A percentile compares a stretch with the other conserved stretches of the same genome.
Conservation (phyloP, 2,113 vertebrate species). For the Proterorhinus semilunaris region DNA sequence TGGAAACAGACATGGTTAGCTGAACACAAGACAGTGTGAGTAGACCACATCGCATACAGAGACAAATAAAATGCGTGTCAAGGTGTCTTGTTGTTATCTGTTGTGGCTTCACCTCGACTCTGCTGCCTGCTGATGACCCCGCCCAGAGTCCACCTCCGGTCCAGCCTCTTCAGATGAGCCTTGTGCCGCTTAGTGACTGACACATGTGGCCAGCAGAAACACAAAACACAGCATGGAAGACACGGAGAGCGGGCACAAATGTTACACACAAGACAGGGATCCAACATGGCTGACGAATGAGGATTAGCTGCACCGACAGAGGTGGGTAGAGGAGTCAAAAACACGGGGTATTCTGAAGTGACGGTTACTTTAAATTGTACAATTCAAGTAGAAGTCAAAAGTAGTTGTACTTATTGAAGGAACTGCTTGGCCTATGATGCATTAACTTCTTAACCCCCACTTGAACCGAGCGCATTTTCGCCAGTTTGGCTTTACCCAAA, state of each 20-base stretch:
- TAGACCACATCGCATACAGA: background rate
- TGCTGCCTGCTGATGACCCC: conserved; percentile 98
- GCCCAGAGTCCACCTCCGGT: conserved; percentile 97
- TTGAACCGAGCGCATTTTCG: too few relatives aligned
- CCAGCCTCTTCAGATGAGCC: conserved; percentile 95
- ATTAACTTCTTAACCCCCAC: too few relatives aligned
- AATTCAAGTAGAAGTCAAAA: too few relatives aligned
- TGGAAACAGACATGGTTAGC: conserved; percentile 15
- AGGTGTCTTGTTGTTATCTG: conserved; percentile 26
- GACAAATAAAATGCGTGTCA: too few relatives aligned
- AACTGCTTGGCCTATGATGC: too few relatives aligned
- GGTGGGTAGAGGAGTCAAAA: conserved; percentile 41
- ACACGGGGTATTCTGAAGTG: conserved; percentile 9
- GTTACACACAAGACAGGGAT: conserved; percentile 58
- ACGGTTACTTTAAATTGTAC: too few relatives aligned
- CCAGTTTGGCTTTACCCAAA: too few relatives aligned
- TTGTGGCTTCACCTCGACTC: conserved; percentile 89
- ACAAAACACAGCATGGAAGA: conserved; percentile 54
- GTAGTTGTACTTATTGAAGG: too few relatives aligned
- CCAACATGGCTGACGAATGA: conserved; percentile 21
- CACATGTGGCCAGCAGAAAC: conserved; percentile 61
- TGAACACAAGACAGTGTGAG: conserved; percentile 12
- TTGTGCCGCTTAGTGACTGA: conserved; percentile 97
- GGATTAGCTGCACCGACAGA: conserved; percentile 54
- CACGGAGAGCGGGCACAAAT: conserved; percentile 59